These are phyloP conservation scores for Falco concolor DNA, from an alignment of 2,797 vertebrate species.

Conservation along the genomic window DNA sequence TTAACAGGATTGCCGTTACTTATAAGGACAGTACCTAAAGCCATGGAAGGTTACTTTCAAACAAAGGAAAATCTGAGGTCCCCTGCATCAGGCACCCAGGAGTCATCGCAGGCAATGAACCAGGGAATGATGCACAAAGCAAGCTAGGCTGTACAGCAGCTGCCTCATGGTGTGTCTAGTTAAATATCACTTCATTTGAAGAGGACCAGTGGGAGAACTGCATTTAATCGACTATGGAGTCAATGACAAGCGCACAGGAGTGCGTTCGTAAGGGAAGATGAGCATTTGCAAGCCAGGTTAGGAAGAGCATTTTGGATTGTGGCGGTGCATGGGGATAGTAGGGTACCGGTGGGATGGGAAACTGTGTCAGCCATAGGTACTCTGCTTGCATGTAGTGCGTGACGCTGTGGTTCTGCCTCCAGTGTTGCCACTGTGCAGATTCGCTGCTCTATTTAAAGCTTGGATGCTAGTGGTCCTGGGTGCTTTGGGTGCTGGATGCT, in stretches of 20 bases:
- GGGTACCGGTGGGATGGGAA: not conserved
- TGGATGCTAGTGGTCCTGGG: not conserved
- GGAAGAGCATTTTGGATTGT: not conserved
- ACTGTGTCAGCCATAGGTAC: rapidly evolving
- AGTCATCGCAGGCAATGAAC: not conserved
- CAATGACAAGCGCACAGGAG: not conserved
- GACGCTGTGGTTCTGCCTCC: not conserved
- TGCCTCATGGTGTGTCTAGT: not conserved
- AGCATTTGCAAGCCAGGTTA: not conserved
- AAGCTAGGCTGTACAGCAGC: not conserved
- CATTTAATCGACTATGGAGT: not conserved
- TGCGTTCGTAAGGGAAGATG: not conserved
- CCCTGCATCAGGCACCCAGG: not conserved
- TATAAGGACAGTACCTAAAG: not conserved
- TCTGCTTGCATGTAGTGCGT: not conserved
- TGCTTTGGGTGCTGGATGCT: not conserved
- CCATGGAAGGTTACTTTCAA: not conserved
- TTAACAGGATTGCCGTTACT: not conserved
- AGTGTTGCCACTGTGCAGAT: rapidly evolving
- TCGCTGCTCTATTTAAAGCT: not conserved
- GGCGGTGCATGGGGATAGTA: not conserved
- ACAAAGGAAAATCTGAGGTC: not conserved
- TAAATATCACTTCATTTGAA: not conserved
- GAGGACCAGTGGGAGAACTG: not conserved
- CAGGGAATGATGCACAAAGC: not conserved